Percentiles rank a stretch among this genome's conserved stretches.
Evolutionary conservation across 2,888 invertebrate genomes (phyloP).

Genomic region (Lagria hirta): DNA sequence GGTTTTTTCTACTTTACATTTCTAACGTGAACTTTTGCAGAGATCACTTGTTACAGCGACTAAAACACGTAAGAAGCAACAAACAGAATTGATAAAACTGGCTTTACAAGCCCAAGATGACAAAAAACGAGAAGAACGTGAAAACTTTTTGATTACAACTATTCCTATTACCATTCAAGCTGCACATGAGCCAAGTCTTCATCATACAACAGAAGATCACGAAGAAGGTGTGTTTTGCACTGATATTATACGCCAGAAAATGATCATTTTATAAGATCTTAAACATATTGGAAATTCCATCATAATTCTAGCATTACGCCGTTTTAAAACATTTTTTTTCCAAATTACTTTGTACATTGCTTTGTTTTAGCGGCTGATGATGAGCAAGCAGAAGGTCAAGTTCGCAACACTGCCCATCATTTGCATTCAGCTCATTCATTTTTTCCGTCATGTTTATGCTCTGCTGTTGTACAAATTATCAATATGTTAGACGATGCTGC

Average conservation of each 20-base stretch:
- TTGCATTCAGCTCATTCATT: conserved; percentile 90
- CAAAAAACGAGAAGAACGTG: conserved; percentile 90
- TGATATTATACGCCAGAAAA: too few species aligned
- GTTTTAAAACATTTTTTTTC: too few species aligned
- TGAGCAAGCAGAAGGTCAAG: conserved; percentile 64
- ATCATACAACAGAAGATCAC: conserved; percentile 84
- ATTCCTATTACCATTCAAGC: conserved; percentile 95
- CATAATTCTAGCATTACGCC: too few species aligned
- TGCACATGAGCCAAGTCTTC: conserved; percentile 91
- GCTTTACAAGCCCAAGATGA: conserved; percentile 96
- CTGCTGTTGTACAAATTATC: conserved; percentile 93
- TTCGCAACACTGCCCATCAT: conserved; percentile 75
- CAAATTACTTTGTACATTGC: background rate
- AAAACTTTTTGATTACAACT: conserved; percentile 92
- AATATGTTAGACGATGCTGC: conserved; percentile 94
- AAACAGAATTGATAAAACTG: conserved; percentile 94
- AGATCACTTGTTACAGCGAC: conserved; percentile 96
- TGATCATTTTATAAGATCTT: too few species aligned
- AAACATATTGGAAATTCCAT: too few species aligned
- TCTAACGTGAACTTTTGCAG: conserved; percentile 54
- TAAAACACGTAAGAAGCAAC: conserved; percentile 97
- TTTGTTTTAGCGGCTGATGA: conserved; percentile 56
- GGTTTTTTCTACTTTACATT: conserved; percentile 9
- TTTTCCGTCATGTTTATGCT: conserved; percentile 95
- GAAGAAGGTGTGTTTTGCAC: conserved; percentile 76